Evolutionary conservation across 2,888 invertebrate species (phyloP), one percentile per base, ranked within the genome.

Genomic region (Ceratothoa steindachneri): DNA sequence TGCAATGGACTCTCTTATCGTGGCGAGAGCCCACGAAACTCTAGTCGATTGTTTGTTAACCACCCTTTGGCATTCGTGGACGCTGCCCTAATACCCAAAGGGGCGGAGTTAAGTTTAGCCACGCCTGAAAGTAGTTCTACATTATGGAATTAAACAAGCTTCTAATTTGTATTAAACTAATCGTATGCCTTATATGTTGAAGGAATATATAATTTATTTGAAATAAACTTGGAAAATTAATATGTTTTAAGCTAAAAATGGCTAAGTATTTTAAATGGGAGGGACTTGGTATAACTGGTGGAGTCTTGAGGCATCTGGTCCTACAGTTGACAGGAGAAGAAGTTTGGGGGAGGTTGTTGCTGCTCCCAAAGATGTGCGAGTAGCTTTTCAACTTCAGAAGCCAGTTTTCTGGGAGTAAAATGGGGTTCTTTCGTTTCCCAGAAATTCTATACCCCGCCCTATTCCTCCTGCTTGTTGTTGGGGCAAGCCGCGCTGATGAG

Each of bases 41-140:
- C 60, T 60, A 60, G 24, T 24, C 60, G 19, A 60, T 24, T 12
- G 24, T 12, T 24, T 24, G 60, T 60, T 24, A 15, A 7, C 60
- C n/a, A 22, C 60, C 60, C 52, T 51, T 24, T 12, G 60, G 41
- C 41, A 41, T 24, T 24, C 60, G 12, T 22, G 60, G 60, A 60
- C 60, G 60, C 60, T 60, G 60, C 60, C 60, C 60, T n/a, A n/a
- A 60, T 60, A 60, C 60, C 60, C 60, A 60, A n/a, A 24, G 19
- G 24, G 60, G 60, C 22, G 60, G n/a, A 24, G 60, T 24, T 60
- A 60, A 22, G 22, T 24, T 60, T 60, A 24, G 27, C 60, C 60
- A 60, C 60, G 60, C 60, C 60, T 60, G 1, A 60, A 60, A 60
- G 60, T 24, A 60, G 60, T 60, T 24, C 60, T 60, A 24, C 12